Evolutionary conservation across 2,888 invertebrate species (phyloP).

Genomic region (Taenaris catops): DNA sequence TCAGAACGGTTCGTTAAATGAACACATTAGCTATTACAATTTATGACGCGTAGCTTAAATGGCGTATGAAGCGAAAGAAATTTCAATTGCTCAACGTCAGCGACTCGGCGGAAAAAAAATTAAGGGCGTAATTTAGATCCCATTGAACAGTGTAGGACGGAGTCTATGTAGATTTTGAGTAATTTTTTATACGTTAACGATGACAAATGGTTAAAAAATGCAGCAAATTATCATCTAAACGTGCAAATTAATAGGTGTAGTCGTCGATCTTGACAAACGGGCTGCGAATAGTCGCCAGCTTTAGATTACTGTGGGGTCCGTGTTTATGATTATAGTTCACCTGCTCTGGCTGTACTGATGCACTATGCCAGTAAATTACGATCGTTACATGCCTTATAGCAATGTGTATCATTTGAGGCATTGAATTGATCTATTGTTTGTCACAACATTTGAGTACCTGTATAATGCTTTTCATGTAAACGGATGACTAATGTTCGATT

Average conservation of each 20-base stretch:
- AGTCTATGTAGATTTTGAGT: conserved; percentile 31
- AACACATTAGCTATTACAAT: conserved; percentile 27
- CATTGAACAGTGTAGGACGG: conserved; percentile 29
- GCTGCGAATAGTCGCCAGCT: conserved; percentile 43
- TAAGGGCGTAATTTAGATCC: conserved; percentile 33
- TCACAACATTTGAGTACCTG: too few species aligned
- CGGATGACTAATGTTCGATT: too few species aligned
- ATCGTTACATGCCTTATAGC: conserved; percentile 22
- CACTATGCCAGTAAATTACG: conserved; percentile 19
- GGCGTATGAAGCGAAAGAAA: conserved; percentile 24
- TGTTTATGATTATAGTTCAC: conserved; percentile 36
- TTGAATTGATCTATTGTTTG: conserved; percentile 20
- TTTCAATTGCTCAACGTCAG: conserved; percentile 30
- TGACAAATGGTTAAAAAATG: conserved; percentile 65
- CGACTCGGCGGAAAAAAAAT: conserved; percentile 22
- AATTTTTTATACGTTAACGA: conserved; percentile 41
- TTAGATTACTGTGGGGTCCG: conserved; percentile 30
- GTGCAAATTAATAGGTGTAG: conserved; percentile 57
- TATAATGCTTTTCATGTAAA: too few species aligned
- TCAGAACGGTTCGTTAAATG: too few species aligned
- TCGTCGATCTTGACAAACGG: conserved; percentile 53
- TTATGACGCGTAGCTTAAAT: conserved; percentile 28
- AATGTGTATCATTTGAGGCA: conserved; percentile 22
- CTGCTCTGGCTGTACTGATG: conserved; percentile 45
- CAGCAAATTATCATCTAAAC: conserved; percentile 51